Evolutionary conservation across 2,888 invertebrate species (phyloP).

Genomic region (Dusona sp.): DNA sequence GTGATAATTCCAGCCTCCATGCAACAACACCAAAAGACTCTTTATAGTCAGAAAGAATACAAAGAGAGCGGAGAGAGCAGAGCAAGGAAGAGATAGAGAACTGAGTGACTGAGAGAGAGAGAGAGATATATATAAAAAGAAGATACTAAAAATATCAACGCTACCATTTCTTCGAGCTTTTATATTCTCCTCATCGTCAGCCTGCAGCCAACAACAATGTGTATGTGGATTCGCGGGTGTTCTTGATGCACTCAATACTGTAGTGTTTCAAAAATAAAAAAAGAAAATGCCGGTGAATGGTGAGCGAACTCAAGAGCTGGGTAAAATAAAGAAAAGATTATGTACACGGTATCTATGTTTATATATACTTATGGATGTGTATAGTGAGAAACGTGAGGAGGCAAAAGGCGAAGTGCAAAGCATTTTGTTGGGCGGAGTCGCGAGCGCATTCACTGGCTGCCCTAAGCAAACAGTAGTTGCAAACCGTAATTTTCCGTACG

Average conservation of each 20-base stretch:
- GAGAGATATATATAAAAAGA: not conserved
- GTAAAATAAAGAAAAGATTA: constrained; percentile 19
- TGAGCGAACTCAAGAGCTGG: constrained; percentile 11
- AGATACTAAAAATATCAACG: constrained; percentile 19
- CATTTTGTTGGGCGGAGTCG: constrained; percentile 79
- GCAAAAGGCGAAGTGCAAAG: constrained; percentile 68
- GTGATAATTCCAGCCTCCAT: constrained; percentile 61
- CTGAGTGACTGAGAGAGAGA: constrained; percentile 9
- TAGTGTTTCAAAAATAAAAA: not conserved
- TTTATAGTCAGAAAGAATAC: not conserved
- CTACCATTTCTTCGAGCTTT: constrained; percentile 28
- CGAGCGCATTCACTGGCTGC: constrained; percentile 73
- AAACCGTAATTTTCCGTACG: constrained; percentile 70
- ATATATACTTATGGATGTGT: constrained; percentile 24
- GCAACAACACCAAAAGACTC: constrained; percentile 43
- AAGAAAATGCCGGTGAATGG: constrained; percentile 5
- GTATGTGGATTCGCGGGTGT: constrained; percentile 27
- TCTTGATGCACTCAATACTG: constrained; percentile 17
- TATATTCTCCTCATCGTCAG: constrained; percentile 46
- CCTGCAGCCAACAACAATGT: constrained; percentile 10
- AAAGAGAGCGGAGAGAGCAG: constrained; percentile 11
- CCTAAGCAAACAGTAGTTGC: constrained; percentile 83
- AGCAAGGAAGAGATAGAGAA: not conserved
- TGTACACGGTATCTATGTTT: constrained; percentile 25
- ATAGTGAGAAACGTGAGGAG: constrained; percentile 57